Percentiles rank a stretch among this genome's conserved stretches.
These are phyloP conservation scores for Neoaliturus tenellus DNA, from an alignment of 2,888 invertebrate genomes.

Conservation along the genomic window DNA sequence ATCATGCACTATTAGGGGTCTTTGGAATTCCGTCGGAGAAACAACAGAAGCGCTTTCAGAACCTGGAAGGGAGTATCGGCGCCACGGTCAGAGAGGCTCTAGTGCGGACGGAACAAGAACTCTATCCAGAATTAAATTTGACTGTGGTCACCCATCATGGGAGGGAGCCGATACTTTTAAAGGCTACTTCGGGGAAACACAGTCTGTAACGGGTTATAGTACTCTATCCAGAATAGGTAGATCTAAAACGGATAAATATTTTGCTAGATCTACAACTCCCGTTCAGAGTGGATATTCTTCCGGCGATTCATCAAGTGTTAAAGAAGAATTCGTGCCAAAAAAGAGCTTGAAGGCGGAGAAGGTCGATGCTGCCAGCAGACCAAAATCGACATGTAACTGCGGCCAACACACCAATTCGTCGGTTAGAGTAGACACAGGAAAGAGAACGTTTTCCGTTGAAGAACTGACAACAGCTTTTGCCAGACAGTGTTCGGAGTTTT, in stretches of 20 bases:
- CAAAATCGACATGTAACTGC: conserved; percentile 65
- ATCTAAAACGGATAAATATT: conserved; percentile 64
- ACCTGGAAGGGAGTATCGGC: conserved; percentile 62
- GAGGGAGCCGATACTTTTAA: conserved; percentile 60
- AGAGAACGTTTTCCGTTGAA: conserved; percentile 67
- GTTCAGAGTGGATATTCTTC: conserved; percentile 57
- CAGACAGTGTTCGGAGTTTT: conserved; percentile 59
- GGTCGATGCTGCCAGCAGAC: conserved; percentile 50
- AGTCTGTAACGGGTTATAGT: conserved; percentile 55
- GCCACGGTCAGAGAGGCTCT: conserved; percentile 65
- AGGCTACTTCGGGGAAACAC: conserved; percentile 54
- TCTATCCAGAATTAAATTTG: conserved; percentile 63
- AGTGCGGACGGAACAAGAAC: conserved; percentile 67
- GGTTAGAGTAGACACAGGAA: conserved; percentile 63
- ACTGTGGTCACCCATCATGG: conserved; percentile 60
- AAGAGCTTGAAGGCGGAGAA: conserved; percentile 45
- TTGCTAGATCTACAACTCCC: conserved; percentile 59
- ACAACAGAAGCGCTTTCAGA: conserved; percentile 59
- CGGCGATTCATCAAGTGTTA: conserved; percentile 53
- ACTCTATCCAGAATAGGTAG: conserved; percentile 64
- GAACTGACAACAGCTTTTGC: conserved; percentile 63
- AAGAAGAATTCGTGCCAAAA: conserved; percentile 51
- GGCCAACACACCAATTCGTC: conserved; percentile 64
- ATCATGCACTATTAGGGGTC: conserved; percentile 64
- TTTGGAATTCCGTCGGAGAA: conserved; percentile 67